phyloP scores from a whole-genome alignment of 2,113 vertebrate species.

The Onychorhynchus coronatus region DNA sequence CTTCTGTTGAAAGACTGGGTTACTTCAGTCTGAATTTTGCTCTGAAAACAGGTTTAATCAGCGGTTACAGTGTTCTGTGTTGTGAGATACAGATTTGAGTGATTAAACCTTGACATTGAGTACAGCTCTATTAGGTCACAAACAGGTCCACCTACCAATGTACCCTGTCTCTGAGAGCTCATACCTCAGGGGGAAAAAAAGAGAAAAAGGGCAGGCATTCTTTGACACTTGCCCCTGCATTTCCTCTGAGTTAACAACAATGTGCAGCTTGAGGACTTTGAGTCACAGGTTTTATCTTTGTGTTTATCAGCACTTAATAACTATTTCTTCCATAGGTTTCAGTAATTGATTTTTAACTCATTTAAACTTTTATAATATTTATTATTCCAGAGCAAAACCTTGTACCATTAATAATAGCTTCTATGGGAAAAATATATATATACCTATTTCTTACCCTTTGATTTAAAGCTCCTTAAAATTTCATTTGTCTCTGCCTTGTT shows the following conservation, averaged over 20 bases:
- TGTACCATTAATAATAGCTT: not conserved
- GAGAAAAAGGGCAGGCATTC: not conserved
- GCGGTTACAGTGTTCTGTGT: not conserved
- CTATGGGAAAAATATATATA: not conserved
- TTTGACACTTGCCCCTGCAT: not conserved
- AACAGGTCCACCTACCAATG: not conserved
- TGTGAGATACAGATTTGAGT: not conserved
- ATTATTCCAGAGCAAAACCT: not conserved
- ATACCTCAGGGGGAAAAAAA: not conserved
- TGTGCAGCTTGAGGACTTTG: not conserved
- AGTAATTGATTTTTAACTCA: not conserved
- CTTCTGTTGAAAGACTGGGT: not conserved
- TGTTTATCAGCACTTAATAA: not conserved
- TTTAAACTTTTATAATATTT: not conserved
- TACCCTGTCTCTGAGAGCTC: not conserved
- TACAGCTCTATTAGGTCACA: not conserved
- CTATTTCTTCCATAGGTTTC: not conserved
- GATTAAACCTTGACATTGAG: conserved; percentile 12
- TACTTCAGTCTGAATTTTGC: not conserved
- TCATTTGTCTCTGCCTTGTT: not conserved
- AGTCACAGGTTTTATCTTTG: not conserved
- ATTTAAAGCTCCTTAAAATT: not conserved
- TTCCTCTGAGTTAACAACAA: not conserved
- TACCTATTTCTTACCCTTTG: not conserved
- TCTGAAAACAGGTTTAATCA: conserved; percentile 15